These are phyloP conservation scores for Mus spicilegus DNA, from an alignment of 2,113 vertebrate genomes.

Conservation along the genomic window DNA sequence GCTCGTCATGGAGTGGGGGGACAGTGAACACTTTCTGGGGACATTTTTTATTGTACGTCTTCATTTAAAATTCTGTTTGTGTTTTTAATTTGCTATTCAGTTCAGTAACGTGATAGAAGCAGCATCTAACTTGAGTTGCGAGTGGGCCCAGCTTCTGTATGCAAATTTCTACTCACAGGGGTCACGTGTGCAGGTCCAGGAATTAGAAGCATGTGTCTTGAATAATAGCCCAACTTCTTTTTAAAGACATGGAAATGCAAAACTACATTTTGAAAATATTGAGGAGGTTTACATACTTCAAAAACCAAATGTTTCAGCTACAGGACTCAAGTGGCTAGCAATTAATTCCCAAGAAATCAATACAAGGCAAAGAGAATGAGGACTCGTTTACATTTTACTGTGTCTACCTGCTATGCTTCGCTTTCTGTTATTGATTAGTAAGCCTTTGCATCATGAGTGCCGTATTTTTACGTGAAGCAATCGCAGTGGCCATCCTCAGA, in stretches of 20 bases:
- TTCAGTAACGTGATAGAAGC: conserved; percentile 87
- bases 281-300: conserved; percentile 83
- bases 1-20: neutral
- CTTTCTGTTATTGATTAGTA: neutral
- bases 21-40: neutral
- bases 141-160: conserved; percentile 89
- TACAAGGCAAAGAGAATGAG: conserved; percentile 86
- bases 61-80: neutral
- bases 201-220: conserved; percentile 86
- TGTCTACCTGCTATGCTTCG: conserved; percentile 42
- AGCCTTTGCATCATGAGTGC: neutral
- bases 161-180: conserved; percentile 86
- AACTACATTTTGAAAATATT: conserved; percentile 85
- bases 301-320: conserved; percentile 83
- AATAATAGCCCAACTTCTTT: conserved; percentile 81
- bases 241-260: conserved; percentile 83
- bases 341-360: conserved; percentile 87
- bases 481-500: neutral
- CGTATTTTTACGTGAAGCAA: neutral
- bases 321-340: conserved; percentile 88
- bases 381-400: conserved; percentile 85
- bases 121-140: conserved; percentile 88
- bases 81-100: conserved; percentile 85
- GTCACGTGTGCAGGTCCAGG: conserved; percentile 87
- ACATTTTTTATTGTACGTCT: neutral